Conservation (phyloP, 2,888 invertebrate species). For the Drepana falcataria region DNA sequence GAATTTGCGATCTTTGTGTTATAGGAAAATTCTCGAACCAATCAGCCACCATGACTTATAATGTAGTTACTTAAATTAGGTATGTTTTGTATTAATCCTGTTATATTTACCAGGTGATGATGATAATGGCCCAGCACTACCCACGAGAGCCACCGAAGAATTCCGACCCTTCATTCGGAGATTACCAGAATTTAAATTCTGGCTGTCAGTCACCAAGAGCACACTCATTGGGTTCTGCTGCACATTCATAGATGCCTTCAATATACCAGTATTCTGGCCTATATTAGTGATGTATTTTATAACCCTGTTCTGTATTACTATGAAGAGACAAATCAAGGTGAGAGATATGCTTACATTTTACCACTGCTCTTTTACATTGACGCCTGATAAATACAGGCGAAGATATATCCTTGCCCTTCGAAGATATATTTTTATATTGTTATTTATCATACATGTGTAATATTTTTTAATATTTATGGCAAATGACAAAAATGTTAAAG, state of each 20-base stretch:
- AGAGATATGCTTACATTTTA: slow-evolving; percentile 26
- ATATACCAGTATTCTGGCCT: slow-evolving; percentile 99
- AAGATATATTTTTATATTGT: too few relatives aligned
- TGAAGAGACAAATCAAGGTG: slow-evolving; percentile 99
- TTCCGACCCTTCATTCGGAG: slow-evolving; percentile 98
- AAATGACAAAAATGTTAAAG: too few relatives aligned
- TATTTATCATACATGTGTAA: too few relatives aligned
- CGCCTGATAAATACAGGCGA: too few relatives aligned
- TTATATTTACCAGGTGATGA: slow-evolving; percentile 72
- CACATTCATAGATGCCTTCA: slow-evolving; percentile 98
- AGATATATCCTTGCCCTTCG: too few relatives aligned
- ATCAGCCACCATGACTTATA: too few relatives aligned
- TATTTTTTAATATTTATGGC: too few relatives aligned
- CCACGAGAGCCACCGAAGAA: slow-evolving; percentile 96
- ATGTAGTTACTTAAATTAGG: too few relatives aligned
- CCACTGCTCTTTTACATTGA: too few relatives aligned
- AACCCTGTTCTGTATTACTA: slow-evolving; percentile 97
- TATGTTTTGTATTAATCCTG: too few relatives aligned
- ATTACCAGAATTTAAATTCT: slow-evolving; percentile 99
- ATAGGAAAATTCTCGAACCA: too few relatives aligned
- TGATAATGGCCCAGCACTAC: slow-evolving; percentile 93
- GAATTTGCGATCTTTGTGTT: too few relatives aligned
- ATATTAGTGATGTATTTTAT: slow-evolving; percentile 99
- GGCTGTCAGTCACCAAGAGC: slow-evolving; percentile 97
- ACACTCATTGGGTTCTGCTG: slow-evolving; percentile 92